Evolutionary conservation across 30 jellyfish, hydroid and myxozoan genomes (phyloP).

Genomic region (Aurelia sp.): DNA sequence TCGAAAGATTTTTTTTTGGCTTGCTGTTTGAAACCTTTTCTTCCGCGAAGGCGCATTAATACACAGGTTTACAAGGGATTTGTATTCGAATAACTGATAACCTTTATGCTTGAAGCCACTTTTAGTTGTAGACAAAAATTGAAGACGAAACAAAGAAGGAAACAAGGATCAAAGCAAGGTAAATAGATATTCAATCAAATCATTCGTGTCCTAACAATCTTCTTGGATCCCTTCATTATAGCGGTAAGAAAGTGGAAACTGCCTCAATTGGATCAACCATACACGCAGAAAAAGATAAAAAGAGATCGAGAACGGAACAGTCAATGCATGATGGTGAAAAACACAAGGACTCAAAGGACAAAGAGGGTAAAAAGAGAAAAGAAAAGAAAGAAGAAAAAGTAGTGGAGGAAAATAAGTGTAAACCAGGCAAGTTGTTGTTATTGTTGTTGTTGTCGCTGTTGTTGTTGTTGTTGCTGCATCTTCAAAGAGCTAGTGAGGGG

Average conservation of each 20-base stretch:
- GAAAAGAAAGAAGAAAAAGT: constrained; percentile 62
- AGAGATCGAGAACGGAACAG: constrained; percentile 37
- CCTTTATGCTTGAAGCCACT: no score
- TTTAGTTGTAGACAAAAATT: no score
- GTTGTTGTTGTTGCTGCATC: background rate
- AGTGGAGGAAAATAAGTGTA: constrained; percentile 64
- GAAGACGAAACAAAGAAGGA: no score
- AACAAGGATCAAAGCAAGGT: no score
- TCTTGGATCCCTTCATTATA: background rate
- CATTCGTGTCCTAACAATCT: no score
- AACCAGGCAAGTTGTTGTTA: constrained; percentile 67
- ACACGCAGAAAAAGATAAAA: constrained; percentile 44
- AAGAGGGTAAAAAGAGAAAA: constrained; percentile 52
- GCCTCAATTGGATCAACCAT: constrained; percentile 6
- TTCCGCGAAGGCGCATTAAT: no score
- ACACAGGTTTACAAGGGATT: no score
- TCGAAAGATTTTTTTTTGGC: no score
- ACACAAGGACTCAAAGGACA: constrained; percentile 7
- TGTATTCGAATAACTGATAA: no score
- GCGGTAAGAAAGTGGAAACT: constrained; percentile 27
- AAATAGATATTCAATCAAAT: no score
- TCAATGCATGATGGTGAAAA: constrained; percentile 35
- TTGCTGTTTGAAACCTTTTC: no score
- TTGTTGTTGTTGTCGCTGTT: background rate
- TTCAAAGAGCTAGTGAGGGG: no score